A percentile compares a stretch with the other conserved stretches of the same genome.
Conservation (phyloP, 2,888 invertebrate genomes). For the Eristalis pertinax region DNA sequence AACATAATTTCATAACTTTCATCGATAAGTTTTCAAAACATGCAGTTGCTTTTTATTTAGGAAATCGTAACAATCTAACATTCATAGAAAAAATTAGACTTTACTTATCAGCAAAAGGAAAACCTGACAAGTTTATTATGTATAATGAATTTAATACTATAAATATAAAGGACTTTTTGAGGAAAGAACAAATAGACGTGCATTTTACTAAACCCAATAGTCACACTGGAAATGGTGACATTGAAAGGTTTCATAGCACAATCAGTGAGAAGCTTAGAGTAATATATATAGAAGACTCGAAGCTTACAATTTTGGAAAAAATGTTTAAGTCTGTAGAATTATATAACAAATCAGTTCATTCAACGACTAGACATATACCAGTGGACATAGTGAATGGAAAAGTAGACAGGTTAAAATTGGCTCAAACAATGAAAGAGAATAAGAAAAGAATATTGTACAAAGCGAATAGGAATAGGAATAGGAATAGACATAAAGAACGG, state of each 20-base stretch:
- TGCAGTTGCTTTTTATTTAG: neutral
- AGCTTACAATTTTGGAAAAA: neutral
- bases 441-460: neutral
- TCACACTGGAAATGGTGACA: neutral
- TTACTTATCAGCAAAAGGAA: neutral
- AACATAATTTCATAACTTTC: conserved; percentile 3
- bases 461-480: neutral
- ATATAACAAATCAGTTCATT: conserved; percentile 4
- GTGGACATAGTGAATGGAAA: neutral
- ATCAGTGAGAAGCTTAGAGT: neutral
- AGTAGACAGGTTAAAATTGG: neutral
- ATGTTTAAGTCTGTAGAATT: neutral
- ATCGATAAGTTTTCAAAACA: conserved; percentile 12
- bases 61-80: conserved; percentile 7
- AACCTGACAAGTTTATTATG: neutral
- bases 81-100: conserved; percentile 7
- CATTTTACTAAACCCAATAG: conserved; percentile 3
- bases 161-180: conserved; percentile 16
- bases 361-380: neutral
- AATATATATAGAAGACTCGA: neutral
- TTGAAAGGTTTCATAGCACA: neutral
- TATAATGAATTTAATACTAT: conserved; percentile 16
- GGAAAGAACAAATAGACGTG: conserved; percentile 4
- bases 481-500: neutral
- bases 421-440: neutral